Conservation (phyloP, 2,113 vertebrate species). For the Planiliza haematocheilus region DNA sequence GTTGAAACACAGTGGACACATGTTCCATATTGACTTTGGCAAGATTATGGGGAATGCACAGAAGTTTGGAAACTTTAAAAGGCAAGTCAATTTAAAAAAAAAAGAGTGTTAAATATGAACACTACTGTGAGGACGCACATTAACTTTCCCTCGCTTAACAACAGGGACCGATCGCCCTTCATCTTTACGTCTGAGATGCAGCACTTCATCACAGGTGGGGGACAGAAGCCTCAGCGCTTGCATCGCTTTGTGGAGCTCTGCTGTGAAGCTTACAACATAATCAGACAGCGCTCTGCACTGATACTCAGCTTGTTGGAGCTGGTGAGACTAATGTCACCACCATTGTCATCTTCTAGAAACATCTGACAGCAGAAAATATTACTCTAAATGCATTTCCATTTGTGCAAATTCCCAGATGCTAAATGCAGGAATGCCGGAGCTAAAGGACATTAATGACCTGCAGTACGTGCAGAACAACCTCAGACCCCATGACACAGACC, state of each 20-base stretch:
- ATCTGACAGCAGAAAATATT: not conserved
- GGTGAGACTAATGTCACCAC: slow-evolving; percentile 79
- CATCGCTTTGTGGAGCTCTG: slow-evolving; percentile 93
- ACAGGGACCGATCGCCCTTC: slow-evolving; percentile 90
- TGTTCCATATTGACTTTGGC: slow-evolving; percentile 98
- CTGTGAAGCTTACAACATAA: slow-evolving; percentile 89
- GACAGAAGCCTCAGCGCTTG: slow-evolving; percentile 85
- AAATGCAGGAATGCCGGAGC: slow-evolving; percentile 87
- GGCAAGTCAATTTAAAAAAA: slow-evolving; percentile 75
- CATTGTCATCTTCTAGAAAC: not conserved
- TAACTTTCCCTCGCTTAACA: fast-evolving
- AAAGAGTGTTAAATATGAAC: no score
- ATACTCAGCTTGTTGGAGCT: slow-evolving; percentile 90
- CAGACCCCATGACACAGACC: slow-evolving; percentile 87
- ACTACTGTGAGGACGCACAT: not conserved
- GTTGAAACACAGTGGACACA: slow-evolving; percentile 94
- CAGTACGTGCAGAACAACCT: slow-evolving; percentile 89
- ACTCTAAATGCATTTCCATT: not conserved
- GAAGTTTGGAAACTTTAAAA: slow-evolving; percentile 93
- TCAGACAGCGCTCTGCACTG: slow-evolving; percentile 85
- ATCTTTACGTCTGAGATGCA: slow-evolving; percentile 95
- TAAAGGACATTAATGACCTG: slow-evolving; percentile 85
- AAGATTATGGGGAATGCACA: slow-evolving; percentile 95
- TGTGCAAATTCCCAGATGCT: slow-evolving; percentile 84
- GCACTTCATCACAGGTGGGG: slow-evolving; percentile 92